Percentiles rank a stretch among this genome's conserved stretches.
Evolutionary conservation across 2,113 vertebrate species (phyloP).

Genomic region (Pica pica): DNA sequence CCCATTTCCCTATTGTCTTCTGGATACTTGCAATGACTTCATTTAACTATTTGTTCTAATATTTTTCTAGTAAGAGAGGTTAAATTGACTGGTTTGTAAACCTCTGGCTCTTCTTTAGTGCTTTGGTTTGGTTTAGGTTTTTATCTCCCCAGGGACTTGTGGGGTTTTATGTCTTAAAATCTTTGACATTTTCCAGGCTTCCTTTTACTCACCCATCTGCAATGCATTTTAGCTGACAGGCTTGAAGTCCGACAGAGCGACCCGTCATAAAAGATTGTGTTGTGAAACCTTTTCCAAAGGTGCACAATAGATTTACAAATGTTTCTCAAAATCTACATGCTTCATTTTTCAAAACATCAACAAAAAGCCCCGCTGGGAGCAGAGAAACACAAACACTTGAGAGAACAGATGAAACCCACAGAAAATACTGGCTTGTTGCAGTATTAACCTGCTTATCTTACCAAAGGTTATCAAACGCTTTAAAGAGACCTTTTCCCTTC

Average conservation of each 20-base stretch:
- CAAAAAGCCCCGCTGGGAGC: background rate
- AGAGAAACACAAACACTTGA: background rate
- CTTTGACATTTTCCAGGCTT: background rate
- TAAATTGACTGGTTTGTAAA: background rate
- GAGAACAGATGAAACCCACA: background rate
- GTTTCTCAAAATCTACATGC: background rate
- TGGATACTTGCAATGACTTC: background rate
- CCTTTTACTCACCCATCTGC: background rate
- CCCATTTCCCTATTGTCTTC: background rate
- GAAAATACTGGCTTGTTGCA: background rate
- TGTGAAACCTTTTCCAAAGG: background rate
- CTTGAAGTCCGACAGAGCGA: background rate
- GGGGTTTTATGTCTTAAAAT: background rate
- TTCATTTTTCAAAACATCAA: constrained; percentile 17
- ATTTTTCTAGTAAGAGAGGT: background rate
- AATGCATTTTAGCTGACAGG: background rate
- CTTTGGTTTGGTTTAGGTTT: background rate
- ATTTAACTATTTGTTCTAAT: background rate
- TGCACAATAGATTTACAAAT: background rate
- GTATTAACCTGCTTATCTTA: background rate
- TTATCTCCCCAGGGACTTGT: background rate
- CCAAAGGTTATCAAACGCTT: background rate
- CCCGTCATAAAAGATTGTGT: background rate
- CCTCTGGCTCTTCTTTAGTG: background rate
- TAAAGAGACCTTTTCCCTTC: background rate